These are phyloP conservation scores for Tympanuchus pallidicinctus DNA, from an alignment of 2,113 vertebrate genomes.

Conservation along the genomic window DNA sequence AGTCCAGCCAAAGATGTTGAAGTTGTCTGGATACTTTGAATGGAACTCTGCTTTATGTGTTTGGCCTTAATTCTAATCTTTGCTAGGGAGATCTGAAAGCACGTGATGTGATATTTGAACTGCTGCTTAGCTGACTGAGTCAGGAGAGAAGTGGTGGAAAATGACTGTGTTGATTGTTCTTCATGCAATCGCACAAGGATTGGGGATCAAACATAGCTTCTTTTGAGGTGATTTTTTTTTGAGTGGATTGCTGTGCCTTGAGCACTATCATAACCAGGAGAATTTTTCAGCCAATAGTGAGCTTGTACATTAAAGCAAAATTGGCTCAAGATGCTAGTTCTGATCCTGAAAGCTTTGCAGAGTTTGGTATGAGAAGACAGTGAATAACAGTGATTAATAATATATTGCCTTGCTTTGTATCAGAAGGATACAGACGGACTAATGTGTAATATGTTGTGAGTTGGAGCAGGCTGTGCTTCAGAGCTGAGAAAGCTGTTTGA, in stretches of 20 bases:
- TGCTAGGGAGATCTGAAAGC: neutral
- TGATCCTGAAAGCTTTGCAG: neutral
- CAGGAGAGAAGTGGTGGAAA: neutral
- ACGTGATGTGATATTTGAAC: neutral
- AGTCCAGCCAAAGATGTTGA: neutral
- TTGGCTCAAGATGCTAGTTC: neutral
- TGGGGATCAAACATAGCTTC: neutral
- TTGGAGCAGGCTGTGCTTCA: neutral
- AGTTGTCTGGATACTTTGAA: neutral
- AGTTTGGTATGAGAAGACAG: neutral
- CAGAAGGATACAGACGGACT: neutral
- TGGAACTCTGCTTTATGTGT: neutral
- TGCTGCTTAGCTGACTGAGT: accelerated
- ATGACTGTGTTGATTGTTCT: neutral
- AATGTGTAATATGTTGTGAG: neutral
- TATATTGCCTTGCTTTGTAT: accelerated
- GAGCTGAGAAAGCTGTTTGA: neutral
- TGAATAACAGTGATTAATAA: neutral
- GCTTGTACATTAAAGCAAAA: neutral
- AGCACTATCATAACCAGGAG: accelerated
- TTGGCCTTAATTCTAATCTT: neutral
- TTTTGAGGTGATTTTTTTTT: neutral
- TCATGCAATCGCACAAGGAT: neutral
- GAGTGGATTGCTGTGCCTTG: neutral
- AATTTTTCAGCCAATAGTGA: neutral